A percentile compares a stretch with the other conserved stretches of the same genome.
phyloP scores from a whole-genome alignment of 1,140 invertebrate species.

The Penaeus indicus region DNA sequence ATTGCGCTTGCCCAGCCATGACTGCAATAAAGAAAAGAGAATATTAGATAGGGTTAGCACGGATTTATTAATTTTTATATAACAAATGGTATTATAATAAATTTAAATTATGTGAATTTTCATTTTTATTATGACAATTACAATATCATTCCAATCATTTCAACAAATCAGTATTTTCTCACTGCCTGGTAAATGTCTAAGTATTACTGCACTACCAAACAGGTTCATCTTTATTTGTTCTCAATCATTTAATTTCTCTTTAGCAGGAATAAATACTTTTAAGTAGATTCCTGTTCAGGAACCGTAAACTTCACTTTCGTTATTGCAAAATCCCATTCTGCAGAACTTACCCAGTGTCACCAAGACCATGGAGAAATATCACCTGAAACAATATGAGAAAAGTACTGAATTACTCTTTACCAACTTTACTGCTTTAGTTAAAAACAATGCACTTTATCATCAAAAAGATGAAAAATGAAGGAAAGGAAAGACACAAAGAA shows the following conservation, averaged over 20 bases:
- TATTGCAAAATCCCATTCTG: background rate
- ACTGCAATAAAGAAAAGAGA: conserved; percentile 73
- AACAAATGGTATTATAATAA: conserved; percentile 12
- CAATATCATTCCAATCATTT: too few species aligned
- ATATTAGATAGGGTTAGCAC: background rate
- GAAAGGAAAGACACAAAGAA: too few species aligned
- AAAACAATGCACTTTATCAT: too few species aligned
- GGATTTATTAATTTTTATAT: background rate
- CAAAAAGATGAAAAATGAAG: too few species aligned
- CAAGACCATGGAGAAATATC: conserved; percentile 76
- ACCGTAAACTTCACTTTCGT: background rate
- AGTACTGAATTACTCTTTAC: background rate
- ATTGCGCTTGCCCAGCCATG: conserved; percentile 94
- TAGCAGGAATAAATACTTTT: too few species aligned
- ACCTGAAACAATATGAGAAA: conserved; percentile 70
- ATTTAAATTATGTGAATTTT: conserved; percentile 49
- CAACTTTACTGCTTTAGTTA: too few species aligned
- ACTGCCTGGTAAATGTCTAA: too few species aligned
- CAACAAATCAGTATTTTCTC: too few species aligned
- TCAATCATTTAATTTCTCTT: too few species aligned
- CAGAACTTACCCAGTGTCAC: conserved; percentile 73
- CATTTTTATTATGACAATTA: too few species aligned
- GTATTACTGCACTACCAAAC: too few species aligned
- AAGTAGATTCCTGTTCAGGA: background rate
- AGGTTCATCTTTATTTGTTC: too few species aligned